phyloP scores from a whole-genome alignment of 2,888 invertebrate species.

The Scaeva pyrastri region DNA sequence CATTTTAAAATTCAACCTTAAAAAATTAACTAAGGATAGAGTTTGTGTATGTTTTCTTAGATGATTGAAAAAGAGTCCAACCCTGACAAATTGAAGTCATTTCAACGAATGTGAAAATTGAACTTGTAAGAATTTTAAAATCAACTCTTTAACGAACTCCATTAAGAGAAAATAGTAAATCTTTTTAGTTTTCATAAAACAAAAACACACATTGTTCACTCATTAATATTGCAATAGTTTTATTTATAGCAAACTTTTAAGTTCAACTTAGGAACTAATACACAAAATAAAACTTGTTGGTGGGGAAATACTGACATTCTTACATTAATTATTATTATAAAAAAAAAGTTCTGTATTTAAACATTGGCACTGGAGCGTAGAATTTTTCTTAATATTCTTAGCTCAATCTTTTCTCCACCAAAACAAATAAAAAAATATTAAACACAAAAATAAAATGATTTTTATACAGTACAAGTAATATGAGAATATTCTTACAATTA shows the following conservation, averaged over 20 bases:
- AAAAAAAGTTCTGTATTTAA: constrained; percentile 53
- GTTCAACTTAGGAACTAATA: constrained; percentile 49
- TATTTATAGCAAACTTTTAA: constrained; percentile 36
- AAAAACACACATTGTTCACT: constrained; percentile 53
- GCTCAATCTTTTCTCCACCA: constrained; percentile 39
- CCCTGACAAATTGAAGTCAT: no score
- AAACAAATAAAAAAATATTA: constrained; percentile 12
- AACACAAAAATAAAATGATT: constrained; percentile 1
- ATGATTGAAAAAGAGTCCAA: no score
- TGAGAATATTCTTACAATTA: constrained; percentile 11
- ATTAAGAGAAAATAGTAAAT: no score
- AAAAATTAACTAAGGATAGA: no score
- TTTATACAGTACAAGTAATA: constrained; percentile 5
- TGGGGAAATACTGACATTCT: constrained; percentile 54
- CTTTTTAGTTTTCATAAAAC: background rate
- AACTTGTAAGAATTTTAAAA: no score
- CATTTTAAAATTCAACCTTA: no score
- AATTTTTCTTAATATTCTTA: constrained; percentile 37
- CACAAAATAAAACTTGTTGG: constrained; percentile 29
- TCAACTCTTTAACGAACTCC: no score
- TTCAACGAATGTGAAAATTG: no score
- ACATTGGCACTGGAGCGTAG: constrained; percentile 67
- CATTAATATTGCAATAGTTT: constrained; percentile 74
- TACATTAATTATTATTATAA: constrained; percentile 41
- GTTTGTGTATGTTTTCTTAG: no score